phyloP scores from a whole-genome alignment of 37 sponge, comb jelly and placozoan species.

The Hexactinellida sp. region DNA sequence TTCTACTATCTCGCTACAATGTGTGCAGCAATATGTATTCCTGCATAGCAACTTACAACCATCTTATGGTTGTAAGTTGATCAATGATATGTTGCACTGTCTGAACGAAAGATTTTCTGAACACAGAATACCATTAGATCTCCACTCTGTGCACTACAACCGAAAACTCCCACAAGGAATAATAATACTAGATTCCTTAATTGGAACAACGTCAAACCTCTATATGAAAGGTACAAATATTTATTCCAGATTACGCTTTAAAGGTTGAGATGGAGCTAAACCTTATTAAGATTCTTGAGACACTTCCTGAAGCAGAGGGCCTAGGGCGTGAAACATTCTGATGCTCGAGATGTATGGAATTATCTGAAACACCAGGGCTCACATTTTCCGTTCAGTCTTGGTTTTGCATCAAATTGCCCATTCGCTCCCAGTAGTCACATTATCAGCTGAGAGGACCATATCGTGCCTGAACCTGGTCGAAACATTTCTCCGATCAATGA shows the following conservation, averaged over 20 bases:
- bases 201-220: neutral
- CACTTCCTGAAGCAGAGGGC: constrained; percentile 1
- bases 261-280: constrained; percentile 5
- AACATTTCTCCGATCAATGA: constrained; percentile 9
- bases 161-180: constrained; percentile 12
- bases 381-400: constrained; percentile 13
- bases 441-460: neutral
- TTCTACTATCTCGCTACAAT: too few species aligned
- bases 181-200: neutral
- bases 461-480: neutral
- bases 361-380: constrained; percentile 8
- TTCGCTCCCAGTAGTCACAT: neutral
- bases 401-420: constrained; percentile 5
- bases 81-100: constrained; percentile 9
- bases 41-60: too few species aligned
- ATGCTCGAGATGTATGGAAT: neutral
- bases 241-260: constrained; percentile 7
- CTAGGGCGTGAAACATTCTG: neutral
- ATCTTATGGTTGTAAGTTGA: too few species aligned
- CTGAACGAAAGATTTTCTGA: neutral
- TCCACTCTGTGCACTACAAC: constrained; percentile 8
- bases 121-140: neutral
- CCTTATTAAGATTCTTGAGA: neutral
- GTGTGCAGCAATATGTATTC: too few species aligned
- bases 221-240: constrained; percentile 10